Percentiles rank a stretch among this genome's conserved stretches.
Conservation (phyloP, 2,888 invertebrate genomes). For the Parnassius smintheus region DNA sequence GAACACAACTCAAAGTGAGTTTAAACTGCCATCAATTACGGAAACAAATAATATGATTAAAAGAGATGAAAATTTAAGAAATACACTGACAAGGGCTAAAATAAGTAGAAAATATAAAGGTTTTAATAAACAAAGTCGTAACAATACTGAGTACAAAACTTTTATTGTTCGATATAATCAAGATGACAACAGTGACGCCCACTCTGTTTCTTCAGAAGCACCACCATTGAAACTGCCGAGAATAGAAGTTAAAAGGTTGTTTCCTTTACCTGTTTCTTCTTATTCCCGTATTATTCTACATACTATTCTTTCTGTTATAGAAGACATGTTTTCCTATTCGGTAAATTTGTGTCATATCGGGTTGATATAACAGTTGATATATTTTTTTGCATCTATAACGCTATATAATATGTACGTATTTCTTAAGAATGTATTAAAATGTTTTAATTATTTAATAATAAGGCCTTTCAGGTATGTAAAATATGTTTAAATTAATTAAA, state of each 20-base stretch:
- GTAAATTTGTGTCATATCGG: too few relatives aligned
- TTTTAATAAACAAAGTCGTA: slow-evolving; percentile 55
- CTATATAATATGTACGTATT: too few relatives aligned
- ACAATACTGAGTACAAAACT: slow-evolving; percentile 55
- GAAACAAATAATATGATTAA: slow-evolving; percentile 55
- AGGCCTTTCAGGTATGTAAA: neutral
- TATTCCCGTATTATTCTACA: neutral
- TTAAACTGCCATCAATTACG: slow-evolving; percentile 63
- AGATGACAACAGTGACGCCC: slow-evolving; percentile 56
- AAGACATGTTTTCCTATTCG: too few relatives aligned
- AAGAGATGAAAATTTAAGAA: slow-evolving; percentile 47
- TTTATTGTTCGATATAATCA: slow-evolving; percentile 56
- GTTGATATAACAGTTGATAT: too few relatives aligned
- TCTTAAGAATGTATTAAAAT: too few relatives aligned
- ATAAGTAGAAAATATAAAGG: slow-evolving; percentile 54
- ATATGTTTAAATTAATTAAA: neutral
- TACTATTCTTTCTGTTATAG: neutral
- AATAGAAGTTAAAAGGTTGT: slow-evolving; percentile 68
- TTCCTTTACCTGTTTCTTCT: slow-evolving; percentile 6
- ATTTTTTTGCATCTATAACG: too few relatives aligned
- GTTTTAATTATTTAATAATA: neutral
- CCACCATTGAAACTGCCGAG: slow-evolving; percentile 72
- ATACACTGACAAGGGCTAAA: slow-evolving; percentile 52
- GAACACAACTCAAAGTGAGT: slow-evolving; percentile 33
- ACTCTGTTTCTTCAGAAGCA: slow-evolving; percentile 58